Percentiles rank a stretch among this genome's conserved stretches.
Evolutionary conservation across 2,888 invertebrate genomes (phyloP).

Genomic region (Shargacucullia verbasci): DNA sequence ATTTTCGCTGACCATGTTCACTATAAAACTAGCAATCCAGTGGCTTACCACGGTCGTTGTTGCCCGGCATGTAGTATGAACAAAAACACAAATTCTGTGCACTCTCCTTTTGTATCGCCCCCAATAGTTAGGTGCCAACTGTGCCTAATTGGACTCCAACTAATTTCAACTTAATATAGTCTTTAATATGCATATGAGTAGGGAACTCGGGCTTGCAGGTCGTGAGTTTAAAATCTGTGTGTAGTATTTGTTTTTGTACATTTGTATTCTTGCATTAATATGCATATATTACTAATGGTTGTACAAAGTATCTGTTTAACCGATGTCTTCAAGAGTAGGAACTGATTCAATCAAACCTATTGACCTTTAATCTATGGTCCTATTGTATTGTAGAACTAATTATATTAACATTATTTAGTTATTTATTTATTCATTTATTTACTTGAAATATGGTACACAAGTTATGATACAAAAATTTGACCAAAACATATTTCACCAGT

Average conservation of each 20-base stretch:
- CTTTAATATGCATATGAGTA: constrained; percentile 47
- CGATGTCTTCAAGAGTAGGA: neutral
- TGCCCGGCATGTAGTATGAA: constrained; percentile 37
- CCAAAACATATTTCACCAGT: no score
- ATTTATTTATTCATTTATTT: no score
- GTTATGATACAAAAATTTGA: no score
- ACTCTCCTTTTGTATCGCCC: constrained; percentile 47
- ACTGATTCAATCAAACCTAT: no score
- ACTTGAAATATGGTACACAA: no score
- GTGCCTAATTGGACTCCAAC: constrained; percentile 45
- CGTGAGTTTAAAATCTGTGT: constrained; percentile 32
- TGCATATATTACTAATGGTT: constrained; percentile 1
- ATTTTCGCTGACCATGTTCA: constrained; percentile 53
- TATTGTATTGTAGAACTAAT: no score
- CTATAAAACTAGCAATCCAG: constrained; percentile 55
- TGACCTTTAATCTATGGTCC: no score
- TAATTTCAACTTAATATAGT: constrained; percentile 52
- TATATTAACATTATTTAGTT: no score
- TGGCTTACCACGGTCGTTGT: constrained; percentile 53
- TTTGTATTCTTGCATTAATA: neutral
- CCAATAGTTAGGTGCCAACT: constrained; percentile 53
- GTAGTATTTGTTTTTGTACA: constrained; percentile 5
- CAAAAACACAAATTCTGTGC: constrained; percentile 53
- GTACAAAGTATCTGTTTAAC: constrained; percentile 2
- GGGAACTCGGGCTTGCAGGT: constrained; percentile 25